Conservation (phyloP, 2,113 vertebrate genomes). For the Abramis brama region DNA sequence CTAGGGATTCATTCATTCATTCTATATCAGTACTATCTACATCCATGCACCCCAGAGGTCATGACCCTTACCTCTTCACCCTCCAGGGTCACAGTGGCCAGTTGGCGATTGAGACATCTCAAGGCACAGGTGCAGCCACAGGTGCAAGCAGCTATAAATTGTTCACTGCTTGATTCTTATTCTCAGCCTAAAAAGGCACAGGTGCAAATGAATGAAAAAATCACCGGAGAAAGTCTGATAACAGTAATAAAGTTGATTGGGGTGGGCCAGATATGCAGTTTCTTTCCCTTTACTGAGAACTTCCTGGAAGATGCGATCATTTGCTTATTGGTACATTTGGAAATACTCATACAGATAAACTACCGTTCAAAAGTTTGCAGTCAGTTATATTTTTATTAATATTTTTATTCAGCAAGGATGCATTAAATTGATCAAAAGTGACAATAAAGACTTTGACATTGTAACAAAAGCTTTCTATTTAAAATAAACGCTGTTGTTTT, state of each 20-base stretch:
- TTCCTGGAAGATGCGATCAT: too few relatives aligned
- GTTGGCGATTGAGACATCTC: background rate
- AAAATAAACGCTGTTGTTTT: background rate
- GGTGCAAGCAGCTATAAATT: background rate
- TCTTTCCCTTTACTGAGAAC: too few relatives aligned
- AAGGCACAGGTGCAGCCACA: conserved; percentile 22
- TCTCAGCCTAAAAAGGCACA: conserved; percentile 8
- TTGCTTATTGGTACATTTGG: too few relatives aligned
- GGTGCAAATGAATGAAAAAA: background rate
- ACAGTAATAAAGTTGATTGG: background rate
- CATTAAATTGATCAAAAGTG: background rate
- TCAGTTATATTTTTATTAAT: background rate
- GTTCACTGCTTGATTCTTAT: background rate
- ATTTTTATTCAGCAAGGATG: background rate
- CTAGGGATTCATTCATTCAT: too few relatives aligned
- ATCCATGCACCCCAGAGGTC: background rate
- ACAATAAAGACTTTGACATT: background rate
- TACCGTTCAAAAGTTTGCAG: too few relatives aligned
- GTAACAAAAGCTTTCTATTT: background rate
- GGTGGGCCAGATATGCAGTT: too few relatives aligned
- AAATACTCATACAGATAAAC: too few relatives aligned
- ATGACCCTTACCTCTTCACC: conserved; percentile 4
- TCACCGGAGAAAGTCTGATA: background rate
- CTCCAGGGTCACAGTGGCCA: background rate
- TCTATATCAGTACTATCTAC: background rate